phyloP scores from a whole-genome alignment of 2,888 invertebrate species.

The Agonopterix heracliana region DNA sequence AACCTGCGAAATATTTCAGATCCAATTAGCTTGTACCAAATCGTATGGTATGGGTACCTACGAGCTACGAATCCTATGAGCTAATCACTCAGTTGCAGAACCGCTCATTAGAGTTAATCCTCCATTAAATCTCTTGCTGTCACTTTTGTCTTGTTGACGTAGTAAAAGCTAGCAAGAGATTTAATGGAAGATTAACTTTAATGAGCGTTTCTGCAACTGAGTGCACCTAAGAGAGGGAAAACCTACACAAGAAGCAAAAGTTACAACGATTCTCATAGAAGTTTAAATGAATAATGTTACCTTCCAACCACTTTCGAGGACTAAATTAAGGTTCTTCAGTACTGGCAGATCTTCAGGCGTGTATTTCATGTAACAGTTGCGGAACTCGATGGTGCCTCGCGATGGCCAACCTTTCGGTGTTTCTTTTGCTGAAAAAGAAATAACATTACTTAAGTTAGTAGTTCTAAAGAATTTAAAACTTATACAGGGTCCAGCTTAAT shows the following conservation, averaged over 20 bases:
- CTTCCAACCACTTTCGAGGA: constrained; percentile 82
- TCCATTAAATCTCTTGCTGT: too few species aligned
- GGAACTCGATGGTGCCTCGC: constrained; percentile 78
- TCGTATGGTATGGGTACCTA: neutral
- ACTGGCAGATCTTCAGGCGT: constrained; percentile 79
- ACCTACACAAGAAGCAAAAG: neutral
- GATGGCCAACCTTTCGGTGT: constrained; percentile 82
- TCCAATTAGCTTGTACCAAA: neutral
- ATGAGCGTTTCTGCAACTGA: too few species aligned
- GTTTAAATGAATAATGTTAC: constrained; percentile 38
- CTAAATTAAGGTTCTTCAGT: constrained; percentile 82
- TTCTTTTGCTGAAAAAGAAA: constrained; percentile 44
- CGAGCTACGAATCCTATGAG: too few species aligned
- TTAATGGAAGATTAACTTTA: too few species aligned
- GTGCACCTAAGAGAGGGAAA: too few species aligned
- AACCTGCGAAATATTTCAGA: constrained; percentile 65
- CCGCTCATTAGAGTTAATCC: too few species aligned
- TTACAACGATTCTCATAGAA: neutral
- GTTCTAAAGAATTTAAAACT: neutral
- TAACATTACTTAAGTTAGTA: too few species aligned
- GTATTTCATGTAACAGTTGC: constrained; percentile 80
- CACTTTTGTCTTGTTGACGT: too few species aligned
- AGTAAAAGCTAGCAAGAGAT: too few species aligned
- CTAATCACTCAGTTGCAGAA: too few species aligned
- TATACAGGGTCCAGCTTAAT: too few species aligned